Base-by-base conservation (phyloP, 35 echinoderm and acorn worm species). In the Apostichopus parvimensis region DNA sequence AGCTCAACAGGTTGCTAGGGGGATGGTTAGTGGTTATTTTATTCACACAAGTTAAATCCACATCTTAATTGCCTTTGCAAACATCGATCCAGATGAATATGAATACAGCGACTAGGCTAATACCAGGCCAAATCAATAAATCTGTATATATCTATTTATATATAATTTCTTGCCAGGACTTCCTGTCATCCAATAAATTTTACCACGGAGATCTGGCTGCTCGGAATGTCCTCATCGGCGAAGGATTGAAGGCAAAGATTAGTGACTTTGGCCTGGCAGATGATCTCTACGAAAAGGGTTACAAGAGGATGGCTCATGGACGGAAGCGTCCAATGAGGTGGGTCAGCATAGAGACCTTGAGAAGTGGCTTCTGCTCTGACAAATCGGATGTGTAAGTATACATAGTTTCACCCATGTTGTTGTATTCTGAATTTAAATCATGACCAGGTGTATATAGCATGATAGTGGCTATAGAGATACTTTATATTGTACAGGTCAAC, bases 211-310 rank as follows among this genome's bases (percentile, higher is more conserved):
- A 98, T 82, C 68, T 98, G 53, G 94, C 96, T 6, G 96, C 96
- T 23, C 58, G 96, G 9, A 98, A 98, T 65, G 87, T 98, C 23
- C 78, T 98, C 53, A 90, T 98, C 52, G 92, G 91, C 0, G 91
- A 98, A 13, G 94, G 92, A 5, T 73, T 95, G 55, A 79, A 94
- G 25, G 93, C 93, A 34, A 98, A 98, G 62, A 92, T 98, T 17
- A 92, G 92, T n/a, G 96, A 98, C 79, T 98, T 98, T 89, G 96
- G 96, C 13, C 83, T 98, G 90, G 92, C 96, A n/a, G 91, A 94
- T 83, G 96, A 95, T 76, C 82, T 98, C 8, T 95, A 98, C 73
- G 90, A 90, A n/a, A 83, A 83, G 28, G 94, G 94, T 5, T 98
- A 94, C 53, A 94, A 95, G 54, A 52, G 94, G 80, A 91, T 95